Evolutionary conservation across 1,140 invertebrate genomes (phyloP).

Genomic region (Bombus huntii): DNA sequence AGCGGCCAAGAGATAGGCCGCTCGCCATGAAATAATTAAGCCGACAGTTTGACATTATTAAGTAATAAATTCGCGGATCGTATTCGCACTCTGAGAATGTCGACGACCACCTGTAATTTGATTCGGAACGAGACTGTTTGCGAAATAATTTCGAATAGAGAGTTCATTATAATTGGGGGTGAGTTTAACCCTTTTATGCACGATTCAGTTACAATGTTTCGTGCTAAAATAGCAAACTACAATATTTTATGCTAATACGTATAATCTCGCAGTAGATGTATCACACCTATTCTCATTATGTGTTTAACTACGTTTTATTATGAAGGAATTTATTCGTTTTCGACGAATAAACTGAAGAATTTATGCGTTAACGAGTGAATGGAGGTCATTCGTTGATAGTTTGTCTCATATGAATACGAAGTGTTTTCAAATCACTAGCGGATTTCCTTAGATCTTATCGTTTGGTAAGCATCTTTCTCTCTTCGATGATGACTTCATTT

Average conservation of each 20-base stretch:
- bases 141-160: background rate
- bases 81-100: background rate
- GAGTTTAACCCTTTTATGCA: background rate
- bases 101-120: background rate
- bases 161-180: background rate
- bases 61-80: conserved; percentile 45
- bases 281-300: background rate
- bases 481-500: background rate
- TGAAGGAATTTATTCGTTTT: background rate
- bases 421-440: background rate
- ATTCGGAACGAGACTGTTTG: background rate
- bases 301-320: background rate
- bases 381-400: background rate
- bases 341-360: no score
- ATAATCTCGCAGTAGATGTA: background rate
- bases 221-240: no score
- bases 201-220: no score
- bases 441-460: background rate
- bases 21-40: conserved; percentile 48
- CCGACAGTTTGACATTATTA: conserved; percentile 53
- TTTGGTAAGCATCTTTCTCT: background rate
- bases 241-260: no score
- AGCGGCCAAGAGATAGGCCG: conserved; percentile 12
- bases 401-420: background rate
- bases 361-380: no score